Conservation (phyloP, 2,797 vertebrate genomes). For the Acanthis flammea region DNA sequence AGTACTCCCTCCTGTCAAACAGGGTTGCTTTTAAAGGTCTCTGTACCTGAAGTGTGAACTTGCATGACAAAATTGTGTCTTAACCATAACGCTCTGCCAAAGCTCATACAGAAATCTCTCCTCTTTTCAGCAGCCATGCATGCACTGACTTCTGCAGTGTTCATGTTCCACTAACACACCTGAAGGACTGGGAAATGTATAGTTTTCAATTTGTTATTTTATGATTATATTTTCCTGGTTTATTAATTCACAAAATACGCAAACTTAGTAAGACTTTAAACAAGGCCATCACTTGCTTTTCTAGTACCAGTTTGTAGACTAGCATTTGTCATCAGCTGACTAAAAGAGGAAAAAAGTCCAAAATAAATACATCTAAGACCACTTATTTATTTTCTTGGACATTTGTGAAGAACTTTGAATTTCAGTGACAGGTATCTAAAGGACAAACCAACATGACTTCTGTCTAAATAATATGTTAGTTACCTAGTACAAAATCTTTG, state of each 20-base stretch:
- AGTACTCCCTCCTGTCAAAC: background rate
- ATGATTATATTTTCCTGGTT: background rate
- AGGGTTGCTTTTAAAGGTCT: background rate
- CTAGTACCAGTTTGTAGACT: background rate
- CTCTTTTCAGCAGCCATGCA: background rate
- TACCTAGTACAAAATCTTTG: background rate
- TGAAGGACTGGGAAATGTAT: background rate
- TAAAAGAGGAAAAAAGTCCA: background rate
- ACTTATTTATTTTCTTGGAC: background rate
- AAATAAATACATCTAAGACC: background rate
- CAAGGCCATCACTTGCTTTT: background rate
- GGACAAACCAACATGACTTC: background rate
- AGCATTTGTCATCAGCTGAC: background rate
- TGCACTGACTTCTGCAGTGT: background rate
- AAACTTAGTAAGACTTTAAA: background rate
- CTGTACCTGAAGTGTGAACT: background rate
- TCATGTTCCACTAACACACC: background rate
- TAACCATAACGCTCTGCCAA: background rate
- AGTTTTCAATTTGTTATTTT: background rate
- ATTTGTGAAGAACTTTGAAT: background rate
- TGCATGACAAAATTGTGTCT: accelerated
- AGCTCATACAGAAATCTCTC: background rate
- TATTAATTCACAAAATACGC: background rate
- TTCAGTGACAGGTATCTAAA: background rate
- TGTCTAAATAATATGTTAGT: background rate